Evolutionary conservation across 2,888 invertebrate species (phyloP), one percentile per base, ranked within the genome.

Genomic region (Siphonodentalium dalli): DNA sequence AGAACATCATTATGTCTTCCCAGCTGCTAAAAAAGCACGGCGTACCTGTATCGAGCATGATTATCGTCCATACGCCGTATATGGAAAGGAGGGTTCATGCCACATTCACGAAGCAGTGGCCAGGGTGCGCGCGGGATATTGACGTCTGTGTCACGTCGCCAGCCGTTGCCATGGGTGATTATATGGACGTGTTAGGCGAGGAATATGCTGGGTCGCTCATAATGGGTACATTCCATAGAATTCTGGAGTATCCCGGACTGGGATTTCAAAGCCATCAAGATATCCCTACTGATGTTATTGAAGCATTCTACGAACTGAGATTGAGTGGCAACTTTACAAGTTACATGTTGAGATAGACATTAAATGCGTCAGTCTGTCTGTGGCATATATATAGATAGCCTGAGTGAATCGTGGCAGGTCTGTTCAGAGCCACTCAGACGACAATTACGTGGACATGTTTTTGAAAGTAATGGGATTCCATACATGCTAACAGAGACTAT

Each of bases 71-170:
- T 26, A 64, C 62, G 35, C 69, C 69, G 7, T 65, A 58, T 41
- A 68, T 69, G 69, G 69, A 68, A 31, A 48, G 67, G 0, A 56
- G 69, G 24, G 49, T 54, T 7, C 61, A 61, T 34, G 65, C 68
- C 29, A 71, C 71, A 7, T 69, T 71, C 43, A 55, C 61, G 57
- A 65, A 66, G 44, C 66, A 65, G 50, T 71, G 65, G 66, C 57
- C 61, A 21, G 52, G 43, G 1, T n/a, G n/a, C n/a, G 58, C 55
- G 9, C 33, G 58, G 9, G 21, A 35, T 13, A 52, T 60, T 13
- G 35, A 48, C 7, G 60, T 67, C 2, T 33, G 33, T 20, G 63
- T 68, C 27, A 61, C 62, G 20, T 70, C 68, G n/a, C 68, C 70
- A 6, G 48, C 54, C 5, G 55, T 70, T 18, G 38, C 59, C 1